Evolutionary conservation across 1,140 invertebrate genomes (phyloP).

Genomic region (Fopius arisanus): DNA sequence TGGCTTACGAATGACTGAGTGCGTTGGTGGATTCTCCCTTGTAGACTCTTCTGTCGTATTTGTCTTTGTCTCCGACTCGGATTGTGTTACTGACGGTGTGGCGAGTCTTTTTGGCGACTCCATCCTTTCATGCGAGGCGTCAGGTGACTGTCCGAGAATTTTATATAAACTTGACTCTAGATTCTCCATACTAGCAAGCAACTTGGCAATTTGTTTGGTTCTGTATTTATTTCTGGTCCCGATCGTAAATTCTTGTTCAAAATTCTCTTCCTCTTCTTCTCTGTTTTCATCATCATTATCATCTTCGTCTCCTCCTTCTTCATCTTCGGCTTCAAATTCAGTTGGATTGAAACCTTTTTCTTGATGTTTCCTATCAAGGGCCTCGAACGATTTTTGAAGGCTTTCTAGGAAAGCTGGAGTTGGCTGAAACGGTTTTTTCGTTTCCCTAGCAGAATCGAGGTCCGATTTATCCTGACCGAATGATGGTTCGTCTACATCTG

Average conservation of each 20-base stretch:
- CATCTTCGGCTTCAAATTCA: too few species aligned
- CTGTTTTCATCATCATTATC: too few species aligned
- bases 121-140: neutral
- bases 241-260: neutral
- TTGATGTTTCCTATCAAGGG: too few species aligned
- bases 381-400: too few species aligned
- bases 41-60: neutral
- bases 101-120: neutral
- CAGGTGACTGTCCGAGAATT: neutral
- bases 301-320: too few species aligned
- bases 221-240: neutral
- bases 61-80: neutral
- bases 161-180: neutral
- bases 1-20: neutral
- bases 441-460: too few species aligned
- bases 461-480: neutral
- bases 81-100: neutral
- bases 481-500: neutral
- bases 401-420: too few species aligned
- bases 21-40: neutral
- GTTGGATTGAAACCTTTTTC: too few species aligned
- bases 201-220: neutral
- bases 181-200: neutral
- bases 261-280: neutral
- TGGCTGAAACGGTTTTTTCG: too few species aligned